Evolutionary conservation across 2,797 vertebrate genomes (phyloP).

Genomic region (Poliocrania exsul): DNA sequence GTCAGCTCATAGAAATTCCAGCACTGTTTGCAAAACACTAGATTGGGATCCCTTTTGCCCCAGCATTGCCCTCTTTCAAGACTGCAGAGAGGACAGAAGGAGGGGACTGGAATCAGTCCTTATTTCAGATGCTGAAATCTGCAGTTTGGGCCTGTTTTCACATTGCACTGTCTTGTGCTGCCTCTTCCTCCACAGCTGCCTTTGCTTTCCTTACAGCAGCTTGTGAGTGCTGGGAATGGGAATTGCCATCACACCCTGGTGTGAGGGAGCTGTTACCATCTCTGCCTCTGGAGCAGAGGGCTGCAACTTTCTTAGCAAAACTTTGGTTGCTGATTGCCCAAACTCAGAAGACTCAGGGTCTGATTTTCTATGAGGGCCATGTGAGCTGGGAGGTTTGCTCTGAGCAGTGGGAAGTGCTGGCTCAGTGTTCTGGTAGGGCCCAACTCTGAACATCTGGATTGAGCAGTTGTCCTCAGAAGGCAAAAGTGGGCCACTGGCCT

Average conservation of each 20-base stretch:
- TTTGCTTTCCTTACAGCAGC: background rate
- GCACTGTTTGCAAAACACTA: background rate
- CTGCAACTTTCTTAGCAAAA: background rate
- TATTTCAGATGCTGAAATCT: background rate
- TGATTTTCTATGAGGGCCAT: background rate
- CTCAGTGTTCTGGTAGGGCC: background rate
- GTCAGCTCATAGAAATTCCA: background rate
- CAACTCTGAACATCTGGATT: background rate
- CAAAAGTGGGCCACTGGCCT: background rate
- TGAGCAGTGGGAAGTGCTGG: background rate
- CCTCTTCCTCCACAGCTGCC: background rate
- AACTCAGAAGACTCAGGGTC: background rate
- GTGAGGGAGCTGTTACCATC: background rate
- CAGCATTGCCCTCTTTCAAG: background rate
- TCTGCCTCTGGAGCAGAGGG: background rate
- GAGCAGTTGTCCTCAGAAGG: background rate
- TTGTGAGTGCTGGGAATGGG: background rate
- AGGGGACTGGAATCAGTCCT: background rate
- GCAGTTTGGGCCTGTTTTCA: background rate
- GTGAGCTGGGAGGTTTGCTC: background rate
- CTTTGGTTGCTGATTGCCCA: background rate
- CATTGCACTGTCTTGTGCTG: background rate
- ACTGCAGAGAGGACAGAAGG: background rate
- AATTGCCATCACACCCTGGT: background rate
- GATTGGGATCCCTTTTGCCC: background rate